Evolutionary conservation across 2,888 invertebrate genomes (phyloP).

Genomic region (Luffia ferchaultella): DNA sequence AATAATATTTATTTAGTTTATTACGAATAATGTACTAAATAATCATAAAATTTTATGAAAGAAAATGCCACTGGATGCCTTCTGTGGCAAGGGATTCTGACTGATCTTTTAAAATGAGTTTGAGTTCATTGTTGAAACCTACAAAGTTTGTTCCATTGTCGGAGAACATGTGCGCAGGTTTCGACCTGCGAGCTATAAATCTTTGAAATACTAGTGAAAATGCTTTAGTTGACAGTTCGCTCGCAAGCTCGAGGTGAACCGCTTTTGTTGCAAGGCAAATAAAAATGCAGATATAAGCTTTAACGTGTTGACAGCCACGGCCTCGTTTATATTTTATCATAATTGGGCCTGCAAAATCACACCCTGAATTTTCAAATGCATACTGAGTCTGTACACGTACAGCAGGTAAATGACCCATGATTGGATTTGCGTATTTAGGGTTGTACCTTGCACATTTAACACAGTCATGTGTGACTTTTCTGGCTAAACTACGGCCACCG

Average conservation of each 20-base stretch:
- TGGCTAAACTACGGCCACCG: not conserved
- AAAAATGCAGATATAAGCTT: not conserved
- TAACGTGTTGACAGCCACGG: not conserved
- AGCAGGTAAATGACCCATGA: not conserved
- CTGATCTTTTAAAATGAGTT: conserved; percentile 2
- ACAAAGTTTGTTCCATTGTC: conserved; percentile 18
- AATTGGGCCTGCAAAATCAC: conserved; percentile 1
- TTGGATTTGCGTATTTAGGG: not conserved
- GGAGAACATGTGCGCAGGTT: conserved; percentile 15
- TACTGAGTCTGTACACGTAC: not conserved
- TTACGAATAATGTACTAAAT: no score
- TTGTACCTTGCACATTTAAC: not conserved
- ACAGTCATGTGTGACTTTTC: not conserved
- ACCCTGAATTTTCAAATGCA: not conserved
- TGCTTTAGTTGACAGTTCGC: conserved; percentile 2
- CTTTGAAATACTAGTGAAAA: not conserved
- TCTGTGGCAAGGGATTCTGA: not conserved
- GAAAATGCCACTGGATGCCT: no score
- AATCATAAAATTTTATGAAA: no score
- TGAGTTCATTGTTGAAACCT: conserved; percentile 15
- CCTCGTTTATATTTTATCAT: not conserved
- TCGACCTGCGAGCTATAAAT: conserved; percentile 13
- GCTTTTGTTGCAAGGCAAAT: not conserved
- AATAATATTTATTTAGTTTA: no score
- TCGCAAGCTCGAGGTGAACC: not conserved